Percentiles rank a stretch among this genome's conserved stretches.
These are phyloP conservation scores for Spatulosminthurus flaviceps DNA, from an alignment of 2,888 invertebrate genomes.

Conservation along the genomic window DNA sequence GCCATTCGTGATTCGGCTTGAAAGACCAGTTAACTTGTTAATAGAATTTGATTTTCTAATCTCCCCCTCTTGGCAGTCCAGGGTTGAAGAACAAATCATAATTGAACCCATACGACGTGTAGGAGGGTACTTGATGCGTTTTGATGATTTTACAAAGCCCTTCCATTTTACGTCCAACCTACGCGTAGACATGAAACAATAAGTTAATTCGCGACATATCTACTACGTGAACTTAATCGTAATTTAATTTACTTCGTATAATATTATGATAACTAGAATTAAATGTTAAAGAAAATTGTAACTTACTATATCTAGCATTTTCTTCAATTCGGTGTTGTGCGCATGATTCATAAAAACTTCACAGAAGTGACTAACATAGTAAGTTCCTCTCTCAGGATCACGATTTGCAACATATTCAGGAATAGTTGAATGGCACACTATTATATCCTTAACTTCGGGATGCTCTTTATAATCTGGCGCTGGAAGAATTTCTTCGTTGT, in stretches of 20 bases:
- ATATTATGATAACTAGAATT: background rate
- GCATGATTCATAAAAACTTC: slow-evolving; percentile 6
- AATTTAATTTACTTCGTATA: no score
- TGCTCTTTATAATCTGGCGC: slow-evolving; percentile 1
- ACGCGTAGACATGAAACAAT: background rate
- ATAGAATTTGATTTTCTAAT: background rate
- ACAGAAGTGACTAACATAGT: slow-evolving; percentile 47
- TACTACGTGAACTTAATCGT: no score
- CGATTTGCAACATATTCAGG: slow-evolving; percentile 61
- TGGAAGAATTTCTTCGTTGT: slow-evolving; percentile 1
- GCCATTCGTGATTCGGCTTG: no score
- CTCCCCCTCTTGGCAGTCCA: slow-evolving; percentile 22
- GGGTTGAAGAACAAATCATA: slow-evolving; percentile 61
- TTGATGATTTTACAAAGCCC: background rate
- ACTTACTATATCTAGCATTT: slow-evolving; percentile 8
- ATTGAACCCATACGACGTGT: slow-evolving; percentile 55
- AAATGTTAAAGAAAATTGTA: background rate
- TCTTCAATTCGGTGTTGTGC: slow-evolving; percentile 11
- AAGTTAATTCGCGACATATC: background rate
- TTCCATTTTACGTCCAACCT: slow-evolving; percentile 23
- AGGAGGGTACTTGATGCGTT: slow-evolving; percentile 58
- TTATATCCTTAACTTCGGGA: slow-evolving; percentile 56
- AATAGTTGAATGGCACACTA: slow-evolving; percentile 58
- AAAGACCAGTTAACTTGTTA: background rate
- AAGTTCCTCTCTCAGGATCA: slow-evolving; percentile 55